A percentile compares a stretch with the other conserved stretches of the same genome.
These are phyloP conservation scores for Benitochromis conjunctus DNA, from an alignment of 2,113 vertebrate genomes.

Conservation along the genomic window DNA sequence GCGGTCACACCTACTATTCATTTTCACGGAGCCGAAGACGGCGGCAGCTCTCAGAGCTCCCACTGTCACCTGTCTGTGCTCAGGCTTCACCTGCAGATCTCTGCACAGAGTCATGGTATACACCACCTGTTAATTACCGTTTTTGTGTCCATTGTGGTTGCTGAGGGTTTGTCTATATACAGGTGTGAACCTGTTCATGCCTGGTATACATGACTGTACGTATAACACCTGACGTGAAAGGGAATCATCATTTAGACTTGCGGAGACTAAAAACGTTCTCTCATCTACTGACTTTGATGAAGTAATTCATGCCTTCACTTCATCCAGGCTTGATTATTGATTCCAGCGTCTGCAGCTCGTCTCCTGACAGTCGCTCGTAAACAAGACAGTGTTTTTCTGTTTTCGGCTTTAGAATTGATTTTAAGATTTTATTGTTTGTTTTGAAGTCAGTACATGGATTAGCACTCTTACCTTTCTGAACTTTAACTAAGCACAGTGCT, in stretches of 20 bases:
- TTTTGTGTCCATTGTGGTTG: not conserved
- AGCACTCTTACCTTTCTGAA: not conserved
- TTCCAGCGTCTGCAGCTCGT: not conserved
- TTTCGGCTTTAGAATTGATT: not conserved
- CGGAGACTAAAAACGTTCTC: not conserved
- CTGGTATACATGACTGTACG: not conserved
- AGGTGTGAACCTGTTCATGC: not conserved
- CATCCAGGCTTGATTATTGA: not conserved
- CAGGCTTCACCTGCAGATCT: not conserved
- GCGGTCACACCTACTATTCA: not conserved
- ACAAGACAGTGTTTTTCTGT: not conserved
- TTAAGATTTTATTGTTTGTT: not conserved
- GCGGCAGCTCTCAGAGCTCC: not conserved
- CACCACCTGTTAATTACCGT: not conserved
- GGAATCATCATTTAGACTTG: not conserved
- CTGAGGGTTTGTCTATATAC: not conserved
- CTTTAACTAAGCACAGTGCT: not conserved
- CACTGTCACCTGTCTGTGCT: not conserved
- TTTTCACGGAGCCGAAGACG: not conserved
- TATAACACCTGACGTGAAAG: not conserved
- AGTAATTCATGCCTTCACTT: not conserved
- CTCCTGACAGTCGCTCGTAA: not conserved
- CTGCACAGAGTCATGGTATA: not conserved
- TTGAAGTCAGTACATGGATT: not conserved
- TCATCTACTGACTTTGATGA: not conserved